Percentiles rank a stretch among this genome's conserved stretches.
These are phyloP conservation scores for Lasioglossum calceatum DNA, from an alignment of 2,888 invertebrate genomes.

Conservation along the genomic window DNA sequence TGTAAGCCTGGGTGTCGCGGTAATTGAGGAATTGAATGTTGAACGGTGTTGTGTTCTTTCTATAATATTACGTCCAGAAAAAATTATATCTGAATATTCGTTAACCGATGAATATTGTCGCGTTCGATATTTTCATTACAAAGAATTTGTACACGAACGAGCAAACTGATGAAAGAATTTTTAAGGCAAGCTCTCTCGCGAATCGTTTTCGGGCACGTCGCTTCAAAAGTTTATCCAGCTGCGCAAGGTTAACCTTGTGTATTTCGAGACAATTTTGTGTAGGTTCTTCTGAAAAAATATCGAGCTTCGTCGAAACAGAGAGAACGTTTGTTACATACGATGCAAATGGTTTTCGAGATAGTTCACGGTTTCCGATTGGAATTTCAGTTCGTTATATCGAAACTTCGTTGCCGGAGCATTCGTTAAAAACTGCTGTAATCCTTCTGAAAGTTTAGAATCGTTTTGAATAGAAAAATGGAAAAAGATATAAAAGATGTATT, in stretches of 20 bases:
- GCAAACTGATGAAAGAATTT: too few species aligned
- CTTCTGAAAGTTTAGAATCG: background rate
- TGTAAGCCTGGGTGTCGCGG: too few species aligned
- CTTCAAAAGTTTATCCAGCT: background rate
- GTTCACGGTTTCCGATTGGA: background rate
- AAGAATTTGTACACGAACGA: too few species aligned
- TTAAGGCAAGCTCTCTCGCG: too few species aligned
- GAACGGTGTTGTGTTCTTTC: too few species aligned
- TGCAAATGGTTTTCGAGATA: too few species aligned
- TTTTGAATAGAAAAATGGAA: background rate
- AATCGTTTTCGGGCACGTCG: too few species aligned
- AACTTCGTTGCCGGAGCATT: background rate
- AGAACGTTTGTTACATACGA: background rate
- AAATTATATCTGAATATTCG: background rate
- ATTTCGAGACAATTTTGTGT: background rate
- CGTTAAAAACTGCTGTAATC: too few species aligned
- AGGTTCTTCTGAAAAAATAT: background rate
- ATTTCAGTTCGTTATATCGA: background rate
- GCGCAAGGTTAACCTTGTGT: background rate
- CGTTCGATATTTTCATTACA: too few species aligned
- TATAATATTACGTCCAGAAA: background rate
- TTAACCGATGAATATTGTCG: too few species aligned
- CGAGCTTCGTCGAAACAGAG: background rate
- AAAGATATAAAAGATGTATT: too few species aligned
- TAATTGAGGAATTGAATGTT: background rate